Conservation (phyloP, 2,797 vertebrate species). For the Gastrophryne carolinensis region DNA sequence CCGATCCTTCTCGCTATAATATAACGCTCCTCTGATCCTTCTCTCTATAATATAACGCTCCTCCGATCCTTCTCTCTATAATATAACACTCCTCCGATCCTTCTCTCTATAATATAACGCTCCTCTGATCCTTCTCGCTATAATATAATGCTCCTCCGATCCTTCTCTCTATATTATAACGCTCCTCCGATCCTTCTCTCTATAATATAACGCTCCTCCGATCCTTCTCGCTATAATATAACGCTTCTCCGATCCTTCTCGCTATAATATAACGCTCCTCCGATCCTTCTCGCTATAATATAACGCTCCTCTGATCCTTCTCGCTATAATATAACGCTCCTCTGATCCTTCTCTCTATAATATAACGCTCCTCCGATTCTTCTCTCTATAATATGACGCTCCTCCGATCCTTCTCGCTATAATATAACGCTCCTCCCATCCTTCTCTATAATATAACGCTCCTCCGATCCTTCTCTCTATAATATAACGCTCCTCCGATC, state of each 20-base stretch:
- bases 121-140: background rate
- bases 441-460: constrained; percentile 15
- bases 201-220: background rate
- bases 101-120: constrained; percentile 7
- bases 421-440: background rate
- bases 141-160: background rate
- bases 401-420: background rate
- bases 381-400: constrained; percentile 1
- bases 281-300: constrained; percentile 47
- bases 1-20: constrained; percentile 45
- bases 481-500: background rate
- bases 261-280: background rate
- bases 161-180: constrained; percentile 14
- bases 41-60: background rate
- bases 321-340: background rate
- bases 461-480: background rate
- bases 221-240: constrained; percentile 35
- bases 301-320: no score
- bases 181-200: background rate
- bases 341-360: background rate
- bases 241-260: background rate
- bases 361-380: background rate
- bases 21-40: no score
- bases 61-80: background rate
- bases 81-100: background rate